Percentiles rank a stretch among this genome's conserved stretches.
These are phyloP conservation scores for Pogonus chalceus DNA, from an alignment of 1,140 invertebrate species.

Conservation along the genomic window DNA sequence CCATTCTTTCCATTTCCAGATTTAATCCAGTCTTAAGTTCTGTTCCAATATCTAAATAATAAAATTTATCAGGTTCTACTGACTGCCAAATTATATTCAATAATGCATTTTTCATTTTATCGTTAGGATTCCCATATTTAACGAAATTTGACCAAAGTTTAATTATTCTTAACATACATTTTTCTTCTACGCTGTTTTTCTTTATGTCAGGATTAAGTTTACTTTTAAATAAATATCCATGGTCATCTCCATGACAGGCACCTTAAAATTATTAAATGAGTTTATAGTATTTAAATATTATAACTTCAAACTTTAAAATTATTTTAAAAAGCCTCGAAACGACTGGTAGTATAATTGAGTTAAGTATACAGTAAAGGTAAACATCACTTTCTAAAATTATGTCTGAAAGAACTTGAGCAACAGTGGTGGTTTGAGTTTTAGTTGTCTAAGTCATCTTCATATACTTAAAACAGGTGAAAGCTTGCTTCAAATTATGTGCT, in stretches of 20 bases:
- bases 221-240: conserved; percentile 48
- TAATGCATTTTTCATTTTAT: conserved; percentile 10
- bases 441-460: too few species aligned
- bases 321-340: too few species aligned
- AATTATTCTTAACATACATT: conserved; percentile 13
- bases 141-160: conserved; percentile 41
- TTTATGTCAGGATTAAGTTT: conserved; percentile 32
- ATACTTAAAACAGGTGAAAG: too few species aligned
- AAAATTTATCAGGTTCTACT: conserved; percentile 23
- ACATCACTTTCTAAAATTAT: too few species aligned
- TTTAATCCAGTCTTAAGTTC: conserved; percentile 25
- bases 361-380: too few species aligned
- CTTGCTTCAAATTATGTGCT: too few species aligned
- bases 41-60: conserved; percentile 30
- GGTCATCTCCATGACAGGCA: conserved; percentile 49
- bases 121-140: conserved; percentile 33
- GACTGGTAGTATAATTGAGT: too few species aligned
- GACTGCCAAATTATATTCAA: conserved; percentile 24
- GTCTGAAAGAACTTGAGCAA: too few species aligned
- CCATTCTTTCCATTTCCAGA: conserved; percentile 32
- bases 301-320: too few species aligned
- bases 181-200: conserved; percentile 23
- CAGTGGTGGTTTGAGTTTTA: too few species aligned
- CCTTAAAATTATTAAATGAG: conserved; percentile 34
- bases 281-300: too few species aligned